Conservation (phyloP, 2,797 vertebrate genomes). For the Garrulus glandarius region DNA sequence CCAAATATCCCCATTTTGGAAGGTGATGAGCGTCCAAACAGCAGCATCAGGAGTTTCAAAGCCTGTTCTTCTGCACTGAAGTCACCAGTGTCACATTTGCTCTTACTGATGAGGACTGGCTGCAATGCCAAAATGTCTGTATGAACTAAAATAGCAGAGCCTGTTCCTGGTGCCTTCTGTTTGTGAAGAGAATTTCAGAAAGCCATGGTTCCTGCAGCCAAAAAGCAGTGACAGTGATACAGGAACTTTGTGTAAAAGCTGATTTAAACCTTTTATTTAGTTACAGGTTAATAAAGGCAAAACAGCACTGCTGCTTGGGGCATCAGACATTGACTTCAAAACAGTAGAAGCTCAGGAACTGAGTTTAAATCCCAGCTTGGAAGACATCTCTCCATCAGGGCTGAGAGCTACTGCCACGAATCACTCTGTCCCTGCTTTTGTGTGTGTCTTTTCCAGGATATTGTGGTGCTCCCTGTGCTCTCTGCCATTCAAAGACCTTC, state of each 20-base stretch:
- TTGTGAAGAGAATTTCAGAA: not conserved
- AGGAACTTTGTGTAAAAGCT: not conserved
- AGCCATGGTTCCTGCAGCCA: not conserved
- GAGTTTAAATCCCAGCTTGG: not conserved
- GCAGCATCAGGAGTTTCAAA: not conserved
- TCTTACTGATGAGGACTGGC: not conserved
- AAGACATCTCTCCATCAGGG: not conserved
- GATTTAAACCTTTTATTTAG: not conserved
- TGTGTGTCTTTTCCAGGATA: not conserved
- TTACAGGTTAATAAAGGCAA: not conserved
- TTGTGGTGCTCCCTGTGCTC: not conserved
- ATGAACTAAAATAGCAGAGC: not conserved
- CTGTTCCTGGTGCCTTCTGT: not conserved
- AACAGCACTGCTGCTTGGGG: not conserved
- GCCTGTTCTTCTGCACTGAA: not conserved
- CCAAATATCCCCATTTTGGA: not conserved
- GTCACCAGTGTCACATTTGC: not conserved
- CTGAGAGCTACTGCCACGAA: not conserved
- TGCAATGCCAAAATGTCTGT: not conserved
- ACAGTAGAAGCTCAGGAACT: not conserved
- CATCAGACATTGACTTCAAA: not conserved
- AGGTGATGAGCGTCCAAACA: fast-evolving
- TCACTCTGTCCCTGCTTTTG: fast-evolving
- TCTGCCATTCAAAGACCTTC: not conserved
- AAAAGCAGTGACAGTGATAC: not conserved